Evolutionary conservation across 1,140 invertebrate species (phyloP).

Genomic region (Bradysia coprophila): DNA sequence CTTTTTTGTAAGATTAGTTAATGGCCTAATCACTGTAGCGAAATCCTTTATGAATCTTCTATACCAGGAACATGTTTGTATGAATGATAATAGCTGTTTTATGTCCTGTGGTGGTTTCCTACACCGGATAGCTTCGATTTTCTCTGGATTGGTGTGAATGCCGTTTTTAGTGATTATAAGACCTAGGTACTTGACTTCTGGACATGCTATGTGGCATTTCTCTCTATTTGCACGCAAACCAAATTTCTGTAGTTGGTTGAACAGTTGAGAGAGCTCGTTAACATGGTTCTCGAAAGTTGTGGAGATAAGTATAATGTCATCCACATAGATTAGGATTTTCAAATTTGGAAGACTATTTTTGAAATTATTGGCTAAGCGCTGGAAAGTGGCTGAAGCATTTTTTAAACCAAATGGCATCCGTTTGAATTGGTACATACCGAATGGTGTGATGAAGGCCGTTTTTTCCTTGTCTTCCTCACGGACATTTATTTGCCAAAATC

Average conservation of each 20-base stretch:
- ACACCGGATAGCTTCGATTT: slow-evolving; percentile 4
- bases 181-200: too few relatives aligned
- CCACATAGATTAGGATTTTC: slow-evolving; percentile 17
- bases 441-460: slow-evolving; percentile 24
- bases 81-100: slow-evolving; percentile 11
- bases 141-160: too few relatives aligned
- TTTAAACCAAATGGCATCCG: slow-evolving; percentile 21
- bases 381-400: slow-evolving; percentile 23
- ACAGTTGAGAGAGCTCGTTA: too few relatives aligned
- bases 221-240: too few relatives aligned
- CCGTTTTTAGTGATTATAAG: too few relatives aligned
- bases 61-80: slow-evolving; percentile 9
- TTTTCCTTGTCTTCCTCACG: slow-evolving; percentile 17
- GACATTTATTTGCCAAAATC: slow-evolving; percentile 28
- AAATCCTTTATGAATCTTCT: slow-evolving; percentile 8
- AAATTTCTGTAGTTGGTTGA: too few relatives aligned
- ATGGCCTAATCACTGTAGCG: slow-evolving; percentile 6
- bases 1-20: slow-evolving; percentile 2
- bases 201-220: too few relatives aligned
- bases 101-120: slow-evolving; percentile 10
- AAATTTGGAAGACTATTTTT: slow-evolving; percentile 9
- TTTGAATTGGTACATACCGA: slow-evolving; percentile 16
- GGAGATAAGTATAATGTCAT: slow-evolving; percentile 23
- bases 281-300: slow-evolving; percentile 16
- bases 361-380: slow-evolving; percentile 19